These are phyloP conservation scores for Caenorhabditis zanzibari DNA, from an alignment of 2,888 invertebrate species.

Conservation along the genomic window DNA sequence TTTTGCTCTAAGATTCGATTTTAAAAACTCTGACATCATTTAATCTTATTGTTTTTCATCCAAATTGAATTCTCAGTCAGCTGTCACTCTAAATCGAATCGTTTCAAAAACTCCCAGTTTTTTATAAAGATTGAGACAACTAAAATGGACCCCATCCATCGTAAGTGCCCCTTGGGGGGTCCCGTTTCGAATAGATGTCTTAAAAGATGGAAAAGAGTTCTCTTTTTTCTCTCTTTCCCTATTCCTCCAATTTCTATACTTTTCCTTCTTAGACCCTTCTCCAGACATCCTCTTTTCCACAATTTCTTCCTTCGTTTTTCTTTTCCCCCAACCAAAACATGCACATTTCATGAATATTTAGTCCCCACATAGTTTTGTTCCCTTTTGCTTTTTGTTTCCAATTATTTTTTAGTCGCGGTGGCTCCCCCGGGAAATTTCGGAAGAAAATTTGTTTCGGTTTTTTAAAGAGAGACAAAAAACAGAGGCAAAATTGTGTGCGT, in stretches of 20 bases:
- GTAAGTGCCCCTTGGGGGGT: background rate
- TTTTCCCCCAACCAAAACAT: slow-evolving; percentile 16
- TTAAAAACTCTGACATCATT: too few species aligned
- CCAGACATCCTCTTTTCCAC: slow-evolving; percentile 19
- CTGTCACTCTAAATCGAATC: too few species aligned
- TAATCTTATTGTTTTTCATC: background rate
- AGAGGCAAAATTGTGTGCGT: slow-evolving; percentile 1
- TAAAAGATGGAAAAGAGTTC: background rate
- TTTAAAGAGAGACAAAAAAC: background rate
- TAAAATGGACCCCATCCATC: background rate
- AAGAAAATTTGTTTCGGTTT: background rate
- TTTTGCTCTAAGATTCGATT: too few species aligned
- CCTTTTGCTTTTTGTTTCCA: slow-evolving; percentile 20
- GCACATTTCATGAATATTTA: slow-evolving; percentile 52
- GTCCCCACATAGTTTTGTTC: background rate
- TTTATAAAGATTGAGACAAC: background rate
- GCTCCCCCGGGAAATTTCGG: slow-evolving; percentile 21
- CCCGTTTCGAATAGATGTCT: background rate
- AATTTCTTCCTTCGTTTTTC: slow-evolving; percentile 26
- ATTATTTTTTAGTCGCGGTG: slow-evolving; percentile 6
- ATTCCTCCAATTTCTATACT: background rate
- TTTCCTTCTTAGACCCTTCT: slow-evolving; percentile 10
- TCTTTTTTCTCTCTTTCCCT: slow-evolving; percentile 7
- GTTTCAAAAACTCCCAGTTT: background rate
- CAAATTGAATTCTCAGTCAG: background rate